A percentile compares a stretch with the other conserved stretches of the same genome.
Conservation (phyloP, 2,888 invertebrate genomes). For the Amorpha juglandis region DNA sequence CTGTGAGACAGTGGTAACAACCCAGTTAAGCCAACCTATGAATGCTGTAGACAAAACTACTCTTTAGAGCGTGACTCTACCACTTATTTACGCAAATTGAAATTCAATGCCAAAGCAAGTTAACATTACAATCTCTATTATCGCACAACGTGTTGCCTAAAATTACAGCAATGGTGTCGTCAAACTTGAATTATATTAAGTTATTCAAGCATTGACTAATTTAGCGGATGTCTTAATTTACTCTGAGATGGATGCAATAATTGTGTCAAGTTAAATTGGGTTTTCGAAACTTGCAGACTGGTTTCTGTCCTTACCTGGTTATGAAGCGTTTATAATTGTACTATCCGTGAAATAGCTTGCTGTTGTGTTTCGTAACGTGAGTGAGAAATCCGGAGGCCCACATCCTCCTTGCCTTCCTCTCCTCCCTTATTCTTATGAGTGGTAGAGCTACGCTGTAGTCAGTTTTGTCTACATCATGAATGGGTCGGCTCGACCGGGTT, state of each 20-base stretch:
- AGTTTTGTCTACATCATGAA: no score
- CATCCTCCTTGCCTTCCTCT: no score
- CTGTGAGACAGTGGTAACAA: no score
- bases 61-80: not conserved
- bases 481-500: no score
- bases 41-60: no score
- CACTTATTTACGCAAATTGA: not conserved
- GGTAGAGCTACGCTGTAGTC: no score
- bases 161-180: constrained; percentile 19
- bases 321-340: no score
- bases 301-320: not conserved
- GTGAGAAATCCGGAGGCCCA: no score
- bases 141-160: constrained; percentile 13
- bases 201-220: constrained; percentile 23
- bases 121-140: not conserved
- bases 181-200: constrained; percentile 14
- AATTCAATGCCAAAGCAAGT: not conserved
- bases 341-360: no score
- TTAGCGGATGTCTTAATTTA: constrained; percentile 5
- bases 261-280: constrained; percentile 2
- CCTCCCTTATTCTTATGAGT: no score
- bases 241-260: not conserved
- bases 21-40: no score
- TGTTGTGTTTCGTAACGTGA: no score
- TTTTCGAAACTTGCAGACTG: not conserved